phyloP scores from a whole-genome alignment of 2,888 invertebrate species.

The Xylota sylvarum region DNA sequence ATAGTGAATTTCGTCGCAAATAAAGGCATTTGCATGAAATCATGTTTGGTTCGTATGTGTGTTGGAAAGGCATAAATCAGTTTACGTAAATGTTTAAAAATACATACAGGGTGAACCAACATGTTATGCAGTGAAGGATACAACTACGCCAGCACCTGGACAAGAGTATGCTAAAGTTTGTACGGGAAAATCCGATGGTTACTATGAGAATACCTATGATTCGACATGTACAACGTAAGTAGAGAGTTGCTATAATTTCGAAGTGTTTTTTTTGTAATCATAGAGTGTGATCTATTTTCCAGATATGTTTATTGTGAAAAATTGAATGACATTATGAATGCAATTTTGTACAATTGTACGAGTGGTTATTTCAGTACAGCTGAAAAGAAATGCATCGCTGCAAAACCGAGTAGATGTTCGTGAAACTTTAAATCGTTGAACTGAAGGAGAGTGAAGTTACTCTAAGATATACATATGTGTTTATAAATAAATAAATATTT shows the following conservation, averaged over 20 bases:
- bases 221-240: conserved; percentile 23
- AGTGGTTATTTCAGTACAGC: not conserved
- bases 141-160: not conserved
- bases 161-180: conserved; percentile 19
- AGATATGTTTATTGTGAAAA: conserved; percentile 39
- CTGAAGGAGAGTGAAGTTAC: not conserved
- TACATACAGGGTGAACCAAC: conserved; percentile 8
- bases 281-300: not conserved
- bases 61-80: not conserved
- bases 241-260: too few species aligned
- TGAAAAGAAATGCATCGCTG: not conserved
- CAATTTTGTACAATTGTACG: not conserved
- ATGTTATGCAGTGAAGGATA: conserved; percentile 5
- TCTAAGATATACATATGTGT: not conserved
- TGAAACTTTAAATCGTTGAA: not conserved
- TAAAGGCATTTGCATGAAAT: conserved; percentile 7
- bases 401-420: conserved; percentile 7
- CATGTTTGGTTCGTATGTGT: not conserved
- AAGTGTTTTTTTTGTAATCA: not conserved
- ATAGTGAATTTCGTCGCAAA: not conserved
- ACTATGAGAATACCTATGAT: conserved; percentile 17
- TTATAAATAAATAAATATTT: too few species aligned
- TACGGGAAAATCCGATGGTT: not conserved
- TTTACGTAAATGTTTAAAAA: not conserved
- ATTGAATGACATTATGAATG: not conserved